Evolutionary conservation across 2,113 vertebrate species (phyloP).

Genomic region (Myrmophylax atrothorax): DNA sequence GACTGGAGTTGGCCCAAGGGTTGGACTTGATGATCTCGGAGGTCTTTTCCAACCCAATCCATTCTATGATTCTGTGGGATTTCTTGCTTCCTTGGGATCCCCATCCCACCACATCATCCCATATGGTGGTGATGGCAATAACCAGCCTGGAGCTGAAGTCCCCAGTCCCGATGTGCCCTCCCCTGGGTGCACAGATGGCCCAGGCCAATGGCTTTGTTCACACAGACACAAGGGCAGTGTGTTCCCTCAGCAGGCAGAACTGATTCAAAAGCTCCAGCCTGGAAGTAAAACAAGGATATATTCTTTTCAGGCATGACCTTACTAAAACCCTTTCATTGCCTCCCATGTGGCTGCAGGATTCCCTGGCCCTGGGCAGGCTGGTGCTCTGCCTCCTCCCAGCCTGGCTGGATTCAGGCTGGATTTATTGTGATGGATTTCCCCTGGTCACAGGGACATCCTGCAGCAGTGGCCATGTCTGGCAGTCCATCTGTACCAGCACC

Average conservation of each 20-base stretch:
- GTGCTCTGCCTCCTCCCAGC: neutral
- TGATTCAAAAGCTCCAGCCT: slow-evolving; percentile 27
- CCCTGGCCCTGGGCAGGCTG: neutral
- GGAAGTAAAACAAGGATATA: slow-evolving; percentile 16
- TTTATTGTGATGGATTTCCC: neutral
- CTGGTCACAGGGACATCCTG: neutral
- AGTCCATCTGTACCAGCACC: neutral
- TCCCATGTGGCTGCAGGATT: neutral
- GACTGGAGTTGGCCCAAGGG: no score
- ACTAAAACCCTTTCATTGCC: neutral
- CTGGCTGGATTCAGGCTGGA: fast-evolving
- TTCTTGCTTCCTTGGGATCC: neutral
- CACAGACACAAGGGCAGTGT: neutral
- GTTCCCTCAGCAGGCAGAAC: slow-evolving; percentile 1
- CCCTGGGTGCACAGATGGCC: neutral
- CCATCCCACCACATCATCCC: neutral
- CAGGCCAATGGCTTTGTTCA: neutral
- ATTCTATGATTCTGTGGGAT: neutral
- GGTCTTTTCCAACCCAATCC: neutral
- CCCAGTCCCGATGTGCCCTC: neutral
- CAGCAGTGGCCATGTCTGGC: neutral
- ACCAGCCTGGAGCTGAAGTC: neutral
- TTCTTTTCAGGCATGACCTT: slow-evolving; percentile 9
- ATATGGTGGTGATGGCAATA: fast-evolving
- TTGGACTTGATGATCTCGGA: neutral